Evolutionary conservation across 2,797 vertebrate species (phyloP).

Genomic region (Danio albolineatus): DNA sequence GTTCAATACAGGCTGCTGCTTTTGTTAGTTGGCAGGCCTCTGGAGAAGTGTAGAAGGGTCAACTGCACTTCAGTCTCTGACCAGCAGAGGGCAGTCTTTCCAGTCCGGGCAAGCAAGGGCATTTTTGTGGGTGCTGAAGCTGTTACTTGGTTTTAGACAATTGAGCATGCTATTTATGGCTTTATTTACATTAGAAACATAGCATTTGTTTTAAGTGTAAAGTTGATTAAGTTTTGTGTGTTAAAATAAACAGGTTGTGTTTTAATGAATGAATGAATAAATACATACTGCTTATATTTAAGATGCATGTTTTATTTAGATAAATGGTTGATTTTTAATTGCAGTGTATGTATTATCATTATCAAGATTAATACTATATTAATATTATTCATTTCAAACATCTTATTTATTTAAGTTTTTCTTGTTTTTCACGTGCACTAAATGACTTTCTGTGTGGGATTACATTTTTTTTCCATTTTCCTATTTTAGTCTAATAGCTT

Average conservation of each 20-base stretch:
- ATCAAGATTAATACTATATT: background rate
- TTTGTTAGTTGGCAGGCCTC: constrained; percentile 74
- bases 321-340: background rate
- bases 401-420: background rate
- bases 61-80: constrained; percentile 63
- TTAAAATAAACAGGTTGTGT: background rate
- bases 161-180: background rate
- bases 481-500: constrained; percentile 3
- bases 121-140: background rate
- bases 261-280: too few species aligned
- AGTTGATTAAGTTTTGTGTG: too few species aligned
- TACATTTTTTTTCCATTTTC: background rate
- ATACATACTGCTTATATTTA: background rate
- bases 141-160: background rate
- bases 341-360: background rate
- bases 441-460: background rate
- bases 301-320: background rate
- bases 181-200: background rate
- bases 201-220: background rate
- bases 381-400: background rate
- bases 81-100: constrained; percentile 74
- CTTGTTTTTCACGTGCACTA: background rate
- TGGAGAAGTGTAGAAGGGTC: constrained; percentile 65
- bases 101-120: background rate
- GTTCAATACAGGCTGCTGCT: constrained; percentile 70